Percentiles rank a stretch among this genome's conserved stretches.
phyloP scores from a whole-genome alignment of 2,113 vertebrate species.

The Indicator indicator region DNA sequence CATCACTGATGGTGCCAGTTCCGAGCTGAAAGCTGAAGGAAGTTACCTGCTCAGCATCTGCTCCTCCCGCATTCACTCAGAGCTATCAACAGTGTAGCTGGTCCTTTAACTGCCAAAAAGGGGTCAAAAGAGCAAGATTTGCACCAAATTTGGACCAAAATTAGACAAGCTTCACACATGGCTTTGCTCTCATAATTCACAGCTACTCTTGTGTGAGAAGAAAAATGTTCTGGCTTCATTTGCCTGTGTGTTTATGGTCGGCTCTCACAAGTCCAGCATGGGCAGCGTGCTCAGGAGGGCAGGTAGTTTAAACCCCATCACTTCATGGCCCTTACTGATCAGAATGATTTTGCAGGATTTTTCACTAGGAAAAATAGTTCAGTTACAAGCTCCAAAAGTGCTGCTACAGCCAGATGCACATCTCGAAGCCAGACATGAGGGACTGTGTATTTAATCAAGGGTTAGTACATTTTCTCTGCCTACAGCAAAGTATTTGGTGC shows the following conservation, averaged over 20 bases:
- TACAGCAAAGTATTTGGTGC: neutral
- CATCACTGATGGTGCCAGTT: neutral
- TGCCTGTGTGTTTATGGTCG: neutral
- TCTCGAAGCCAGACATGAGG: rapidly evolving
- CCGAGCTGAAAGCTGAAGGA: neutral
- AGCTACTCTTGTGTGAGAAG: neutral
- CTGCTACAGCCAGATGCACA: neutral
- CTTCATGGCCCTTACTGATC: neutral
- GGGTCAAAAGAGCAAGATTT: neutral
- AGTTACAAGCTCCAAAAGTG: neutral
- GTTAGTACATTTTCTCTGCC: neutral
- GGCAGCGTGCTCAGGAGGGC: neutral
- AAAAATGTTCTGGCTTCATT: neutral
- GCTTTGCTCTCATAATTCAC: neutral
- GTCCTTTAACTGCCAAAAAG: neutral
- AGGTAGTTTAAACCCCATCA: neutral
- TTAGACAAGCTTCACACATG: neutral
- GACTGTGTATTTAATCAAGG: neutral
- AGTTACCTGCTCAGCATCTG: neutral
- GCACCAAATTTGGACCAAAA: no score
- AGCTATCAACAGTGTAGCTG: neutral
- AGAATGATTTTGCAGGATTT: neutral
- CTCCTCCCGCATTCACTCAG: neutral
- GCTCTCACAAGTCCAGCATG: neutral
- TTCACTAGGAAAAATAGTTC: neutral